These are phyloP conservation scores for Tachycineta bicolor DNA, from an alignment of 2,113 vertebrate genomes.

Conservation along the genomic window DNA sequence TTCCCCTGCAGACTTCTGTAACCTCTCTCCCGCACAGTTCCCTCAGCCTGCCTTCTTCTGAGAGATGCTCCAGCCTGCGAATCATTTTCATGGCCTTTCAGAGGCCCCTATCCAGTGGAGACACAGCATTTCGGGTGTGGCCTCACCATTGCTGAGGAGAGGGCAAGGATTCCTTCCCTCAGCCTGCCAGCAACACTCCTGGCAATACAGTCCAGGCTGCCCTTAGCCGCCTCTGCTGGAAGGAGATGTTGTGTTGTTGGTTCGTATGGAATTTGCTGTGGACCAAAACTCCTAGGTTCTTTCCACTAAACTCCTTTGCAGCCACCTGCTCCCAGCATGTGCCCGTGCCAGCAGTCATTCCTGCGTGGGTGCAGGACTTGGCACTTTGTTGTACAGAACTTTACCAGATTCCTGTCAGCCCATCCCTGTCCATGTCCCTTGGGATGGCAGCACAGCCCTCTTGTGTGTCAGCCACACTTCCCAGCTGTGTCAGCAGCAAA, in stretches of 20 bases:
- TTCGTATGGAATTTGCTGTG: neutral
- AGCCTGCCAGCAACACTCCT: neutral
- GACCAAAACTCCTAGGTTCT: neutral
- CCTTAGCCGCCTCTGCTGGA: neutral
- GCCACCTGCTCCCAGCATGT: neutral
- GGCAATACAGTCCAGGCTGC: neutral
- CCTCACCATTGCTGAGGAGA: neutral
- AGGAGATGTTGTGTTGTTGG: neutral
- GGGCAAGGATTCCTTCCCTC: neutral
- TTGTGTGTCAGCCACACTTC: neutral
- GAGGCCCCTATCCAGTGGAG: neutral
- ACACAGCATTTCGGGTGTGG: neutral
- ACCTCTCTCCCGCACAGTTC: rapidly evolving
- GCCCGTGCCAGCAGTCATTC: neutral
- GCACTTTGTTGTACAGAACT: neutral
- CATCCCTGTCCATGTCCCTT: neutral
- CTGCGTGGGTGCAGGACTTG: neutral
- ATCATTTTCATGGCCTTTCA: neutral
- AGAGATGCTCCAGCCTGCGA: neutral
- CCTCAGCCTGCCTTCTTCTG: neutral
- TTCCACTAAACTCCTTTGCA: neutral
- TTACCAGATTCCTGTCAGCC: neutral
- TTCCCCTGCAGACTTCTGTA: rapidly evolving
- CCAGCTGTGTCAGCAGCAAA: neutral
- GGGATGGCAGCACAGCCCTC: neutral